Base-by-base conservation (phyloP, 2,888 invertebrate genomes). In the Latrodectus elegans region DNA sequence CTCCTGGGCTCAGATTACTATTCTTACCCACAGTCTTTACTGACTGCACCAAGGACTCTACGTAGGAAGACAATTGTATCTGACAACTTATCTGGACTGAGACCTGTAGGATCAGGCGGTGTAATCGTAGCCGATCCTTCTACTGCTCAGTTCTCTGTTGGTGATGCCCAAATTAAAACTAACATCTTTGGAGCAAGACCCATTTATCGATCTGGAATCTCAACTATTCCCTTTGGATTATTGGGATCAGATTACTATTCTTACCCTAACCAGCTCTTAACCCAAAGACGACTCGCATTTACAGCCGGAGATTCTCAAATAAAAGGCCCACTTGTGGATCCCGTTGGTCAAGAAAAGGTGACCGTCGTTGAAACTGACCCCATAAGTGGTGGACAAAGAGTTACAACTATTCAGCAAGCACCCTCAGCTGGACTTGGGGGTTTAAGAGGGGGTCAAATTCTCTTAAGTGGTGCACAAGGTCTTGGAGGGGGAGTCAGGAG, bases 241-340 rank as follows among this genome's bases (percentile, higher is more conserved):
- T 72, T 72, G 71, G 86, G 86, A 71, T 55, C 71, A 55, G 86
- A 86, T 76, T 86, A 86, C n/a, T 81, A 86, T 49, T 86, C 86
- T 10, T 86, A 86, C n/a, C 86, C 86, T 17, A 72, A 52, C 8
- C 38, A 71, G 12, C 73, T 86, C 53, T 65, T 86, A 10, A 76
- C 81, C n/a, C 76, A 77, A 22, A 65, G 81, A 67, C 22, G 38
- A 71, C 60, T 86, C 53, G 81, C 76, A 14, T 86, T 86, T 38
- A 72, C 76, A 10, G 86, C 86, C n/a, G 86, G 86, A 14, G 86
- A 86, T 60, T 71, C 86, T 68, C 86, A 86, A 53, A 49, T 86
- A 17, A 71, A 73, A 38, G 76, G 76, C 14, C 17, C 49, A 14
- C 22, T 77, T 9, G 53, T 67, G n/a, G 81, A 73, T 9, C 11